Evolutionary conservation across 2,797 vertebrate species (phyloP).

Genomic region (Eospalax fontanierii): DNA sequence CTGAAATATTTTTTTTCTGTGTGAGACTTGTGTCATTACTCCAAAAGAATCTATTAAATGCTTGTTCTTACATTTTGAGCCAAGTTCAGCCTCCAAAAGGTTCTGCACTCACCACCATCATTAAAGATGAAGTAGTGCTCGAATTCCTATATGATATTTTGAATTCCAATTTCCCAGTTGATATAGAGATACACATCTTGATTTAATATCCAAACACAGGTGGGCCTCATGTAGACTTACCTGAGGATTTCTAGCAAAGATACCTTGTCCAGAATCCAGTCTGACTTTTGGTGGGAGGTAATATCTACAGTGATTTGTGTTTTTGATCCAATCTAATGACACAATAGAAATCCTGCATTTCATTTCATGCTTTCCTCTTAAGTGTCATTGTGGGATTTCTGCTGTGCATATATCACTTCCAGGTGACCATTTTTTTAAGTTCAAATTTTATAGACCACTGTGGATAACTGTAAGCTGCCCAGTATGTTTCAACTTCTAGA

Average conservation of each 20-base stretch:
- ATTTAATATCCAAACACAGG: background rate
- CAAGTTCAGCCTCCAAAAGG: background rate
- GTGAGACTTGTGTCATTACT: background rate
- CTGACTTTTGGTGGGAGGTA: background rate
- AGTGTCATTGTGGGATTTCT: background rate
- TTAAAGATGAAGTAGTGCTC: slow-evolving; percentile 7
- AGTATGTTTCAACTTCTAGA: background rate
- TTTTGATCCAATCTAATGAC: background rate
- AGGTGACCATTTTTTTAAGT: background rate
- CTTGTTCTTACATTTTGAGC: background rate
- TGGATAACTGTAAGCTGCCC: background rate
- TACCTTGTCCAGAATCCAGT: background rate
- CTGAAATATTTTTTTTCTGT: background rate
- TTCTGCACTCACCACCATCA: background rate
- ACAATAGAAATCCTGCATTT: background rate
- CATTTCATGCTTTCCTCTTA: background rate
- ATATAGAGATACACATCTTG: background rate
- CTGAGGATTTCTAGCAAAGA: background rate
- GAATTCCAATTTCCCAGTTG: background rate
- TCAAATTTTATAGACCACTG: background rate
- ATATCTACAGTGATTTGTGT: background rate
- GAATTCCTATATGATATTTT: background rate
- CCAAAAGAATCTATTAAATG: background rate
- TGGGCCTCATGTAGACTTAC: background rate
- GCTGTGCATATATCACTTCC: background rate